phyloP scores from a whole-genome alignment of 2,888 invertebrate genomes.

The Syritta pipiens region DNA sequence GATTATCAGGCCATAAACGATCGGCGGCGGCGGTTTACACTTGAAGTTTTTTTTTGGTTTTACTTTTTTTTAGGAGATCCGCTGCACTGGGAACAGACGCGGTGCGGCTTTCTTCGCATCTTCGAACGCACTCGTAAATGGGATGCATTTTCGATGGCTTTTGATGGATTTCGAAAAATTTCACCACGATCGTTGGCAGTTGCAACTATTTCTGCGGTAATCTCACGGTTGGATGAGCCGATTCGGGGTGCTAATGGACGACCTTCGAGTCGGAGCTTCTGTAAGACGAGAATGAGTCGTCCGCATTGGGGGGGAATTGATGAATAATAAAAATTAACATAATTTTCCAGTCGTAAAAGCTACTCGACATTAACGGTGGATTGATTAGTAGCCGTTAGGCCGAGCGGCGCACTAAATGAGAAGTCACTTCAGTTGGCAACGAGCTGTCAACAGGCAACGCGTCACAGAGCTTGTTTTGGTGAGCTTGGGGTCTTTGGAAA shows the following conservation, averaged over 20 bases:
- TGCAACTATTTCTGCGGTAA: too few relatives aligned
- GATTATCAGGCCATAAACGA: constrained; percentile 66
- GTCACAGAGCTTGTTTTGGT: too few relatives aligned
- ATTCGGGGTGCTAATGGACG: too few relatives aligned
- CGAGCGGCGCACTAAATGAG: not conserved
- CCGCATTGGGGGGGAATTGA: not conserved
- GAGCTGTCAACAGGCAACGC: too few relatives aligned
- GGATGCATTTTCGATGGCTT: too few relatives aligned
- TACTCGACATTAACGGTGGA: constrained; percentile 11
- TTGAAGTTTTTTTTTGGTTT: constrained; percentile 47
- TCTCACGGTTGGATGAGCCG: too few relatives aligned
- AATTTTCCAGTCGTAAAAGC: not conserved
- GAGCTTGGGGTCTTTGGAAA: too few relatives aligned
- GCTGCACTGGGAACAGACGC: constrained; percentile 4
- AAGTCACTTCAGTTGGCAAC: constrained; percentile 1
- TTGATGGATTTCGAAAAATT: too few relatives aligned
- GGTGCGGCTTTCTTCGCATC: constrained; percentile 23
- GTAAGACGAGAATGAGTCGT: not conserved
- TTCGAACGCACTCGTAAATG: constrained; percentile 11
- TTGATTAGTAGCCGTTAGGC: constrained; percentile 14
- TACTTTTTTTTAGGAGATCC: constrained; percentile 39
- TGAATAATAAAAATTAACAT: not conserved
- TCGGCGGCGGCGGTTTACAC: constrained; percentile 27
- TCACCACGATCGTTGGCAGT: too few relatives aligned
- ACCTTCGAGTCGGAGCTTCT: too few relatives aligned